Base-by-base conservation (phyloP, 2,797 vertebrate species). In the Sebastes trivittatus region DNA sequence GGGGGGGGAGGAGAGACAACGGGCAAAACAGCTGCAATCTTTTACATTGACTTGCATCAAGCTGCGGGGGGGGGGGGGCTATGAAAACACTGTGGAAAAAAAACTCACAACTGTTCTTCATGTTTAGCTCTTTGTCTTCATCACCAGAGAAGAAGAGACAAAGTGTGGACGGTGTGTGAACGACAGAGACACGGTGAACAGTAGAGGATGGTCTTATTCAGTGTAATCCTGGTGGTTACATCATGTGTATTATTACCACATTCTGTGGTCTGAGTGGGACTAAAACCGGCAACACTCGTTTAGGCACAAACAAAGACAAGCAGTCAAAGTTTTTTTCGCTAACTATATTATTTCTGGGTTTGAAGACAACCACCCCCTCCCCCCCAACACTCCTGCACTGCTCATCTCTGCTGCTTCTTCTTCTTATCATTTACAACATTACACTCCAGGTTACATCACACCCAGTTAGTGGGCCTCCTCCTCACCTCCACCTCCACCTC, bases 1-100 rank as follows among this genome's bases (percentile, higher is more conserved):
- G 13, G 34, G 34, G 6, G 62, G 42, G 16, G 59, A 8, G 62
- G 42, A 6, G 59, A 8, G 23, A 14, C 60, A 84, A 75, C 32
- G 75, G 89, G 78, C 79, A 78, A 92, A 93, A 94, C 94, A 95
- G 94, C 94, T 96, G 95, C 93, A 96, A 94, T 94, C 75, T 93
- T 93, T 93, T 92, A 92, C 88, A 86, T 80, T 80, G 76, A 90
- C 86, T 94, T 94, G 90, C 88, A 91, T 94, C 89, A 93, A 94
- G 86, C 93, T 79, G 87, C 34, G 65, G n/a, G n/a, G 3, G 0
- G 86, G 90, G 69, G 85, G 86, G 38, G 38, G 14, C 38, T 85
- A 74, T 36, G 29, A 80, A 81, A 80, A 90, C 82, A 82, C 2
- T 78, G 72, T 65, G 78, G 38, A 13, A 38, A 63, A 65, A 75